Conservation (phyloP, 2,113 vertebrate genomes). For the Pampusana beccarii region DNA sequence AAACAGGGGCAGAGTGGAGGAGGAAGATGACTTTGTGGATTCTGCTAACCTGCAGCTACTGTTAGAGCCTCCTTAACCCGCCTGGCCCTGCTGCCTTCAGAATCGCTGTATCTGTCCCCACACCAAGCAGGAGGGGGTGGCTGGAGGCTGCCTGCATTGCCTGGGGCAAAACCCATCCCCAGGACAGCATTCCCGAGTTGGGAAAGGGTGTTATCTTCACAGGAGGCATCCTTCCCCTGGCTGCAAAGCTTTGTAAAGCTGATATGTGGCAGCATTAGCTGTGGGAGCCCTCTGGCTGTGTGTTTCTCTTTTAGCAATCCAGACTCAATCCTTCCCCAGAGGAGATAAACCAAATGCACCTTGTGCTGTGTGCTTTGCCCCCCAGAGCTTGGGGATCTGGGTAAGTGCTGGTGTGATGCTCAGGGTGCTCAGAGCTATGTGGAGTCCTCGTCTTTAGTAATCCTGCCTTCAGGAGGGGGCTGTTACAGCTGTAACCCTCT, state of each 20-base stretch:
- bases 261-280: background rate
- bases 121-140: background rate
- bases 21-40: background rate
- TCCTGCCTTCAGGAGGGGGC: background rate
- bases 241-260: background rate
- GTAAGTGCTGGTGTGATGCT: rapidly evolving
- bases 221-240: background rate
- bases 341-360: background rate
- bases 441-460: rapidly evolving
- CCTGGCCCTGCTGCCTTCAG: background rate
- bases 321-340: background rate
- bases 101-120: background rate
- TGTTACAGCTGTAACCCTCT: background rate
- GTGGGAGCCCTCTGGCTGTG: background rate
- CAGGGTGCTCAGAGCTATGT: background rate
- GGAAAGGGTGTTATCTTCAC: background rate
- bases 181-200: background rate
- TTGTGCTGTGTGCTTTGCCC: background rate
- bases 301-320: background rate
- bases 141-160: background rate
- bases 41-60: background rate
- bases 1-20: background rate
- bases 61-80: rapidly evolving
- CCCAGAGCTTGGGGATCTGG: background rate
- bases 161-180: background rate